Evolutionary conservation across 2,797 vertebrate species (phyloP).

Genomic region (Etheostoma nigrum): DNA sequence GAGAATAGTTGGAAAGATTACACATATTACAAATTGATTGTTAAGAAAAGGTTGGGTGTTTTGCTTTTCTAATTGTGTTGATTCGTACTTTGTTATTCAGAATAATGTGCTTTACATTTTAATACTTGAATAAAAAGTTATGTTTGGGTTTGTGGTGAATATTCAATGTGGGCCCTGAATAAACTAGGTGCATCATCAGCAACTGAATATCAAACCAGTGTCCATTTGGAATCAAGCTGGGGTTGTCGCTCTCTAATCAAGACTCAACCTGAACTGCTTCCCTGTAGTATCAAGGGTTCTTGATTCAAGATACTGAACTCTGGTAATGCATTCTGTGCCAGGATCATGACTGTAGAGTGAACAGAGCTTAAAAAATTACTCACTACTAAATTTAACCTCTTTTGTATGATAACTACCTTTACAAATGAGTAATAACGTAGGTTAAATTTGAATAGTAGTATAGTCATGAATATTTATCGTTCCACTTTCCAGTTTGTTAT

Average conservation of each 20-base stretch:
- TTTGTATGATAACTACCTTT: not conserved
- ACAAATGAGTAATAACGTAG: not conserved
- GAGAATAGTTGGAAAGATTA: conserved; percentile 57
- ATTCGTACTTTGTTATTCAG: conserved; percentile 86
- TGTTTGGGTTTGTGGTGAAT: conserved; percentile 78
- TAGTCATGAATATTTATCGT: not conserved
- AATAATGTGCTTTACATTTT: conserved; percentile 89
- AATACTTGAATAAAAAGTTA: conserved; percentile 90
- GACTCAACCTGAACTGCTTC: not conserved
- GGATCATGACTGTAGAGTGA: not conserved
- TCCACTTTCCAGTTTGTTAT: not conserved
- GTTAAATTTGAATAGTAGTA: not conserved
- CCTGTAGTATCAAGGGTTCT: not conserved
- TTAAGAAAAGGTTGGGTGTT: conserved; percentile 76
- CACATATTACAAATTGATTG: conserved; percentile 77
- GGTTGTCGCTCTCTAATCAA: not conserved
- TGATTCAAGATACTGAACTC: conserved; percentile 1
- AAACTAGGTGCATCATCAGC: conserved; percentile 33
- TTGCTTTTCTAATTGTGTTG: conserved; percentile 87
- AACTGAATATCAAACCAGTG: conserved; percentile 31
- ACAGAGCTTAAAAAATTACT: not conserved
- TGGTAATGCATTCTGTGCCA: conserved; percentile 3
- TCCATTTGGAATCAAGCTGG: conserved; percentile 27
- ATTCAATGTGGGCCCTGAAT: conserved; percentile 49
- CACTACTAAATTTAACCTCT: not conserved